Evolutionary conservation across 30 jellyfish, hydroid and myxozoan genomes (phyloP).

Genomic region (Chironex yamaguchii): DNA sequence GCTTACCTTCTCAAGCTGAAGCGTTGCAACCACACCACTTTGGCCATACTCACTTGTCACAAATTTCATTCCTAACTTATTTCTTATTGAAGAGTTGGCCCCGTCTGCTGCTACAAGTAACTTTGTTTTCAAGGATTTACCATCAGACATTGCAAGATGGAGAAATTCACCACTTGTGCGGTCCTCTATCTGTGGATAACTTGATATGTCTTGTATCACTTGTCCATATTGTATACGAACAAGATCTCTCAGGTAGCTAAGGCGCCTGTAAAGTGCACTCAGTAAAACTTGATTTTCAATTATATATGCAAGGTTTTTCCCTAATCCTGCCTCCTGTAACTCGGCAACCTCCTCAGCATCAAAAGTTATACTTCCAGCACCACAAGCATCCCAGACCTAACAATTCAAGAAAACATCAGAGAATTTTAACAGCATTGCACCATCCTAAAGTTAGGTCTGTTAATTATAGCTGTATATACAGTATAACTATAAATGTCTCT

Average conservation of each 20-base stretch:
- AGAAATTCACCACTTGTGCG: neutral
- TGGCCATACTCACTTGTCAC: slow-evolving; percentile 78
- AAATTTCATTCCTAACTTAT: slow-evolving; percentile 65
- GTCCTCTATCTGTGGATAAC: neutral
- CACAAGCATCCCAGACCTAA: slow-evolving; percentile 97
- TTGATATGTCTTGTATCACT: slow-evolving; percentile 45
- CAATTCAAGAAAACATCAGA: neutral
- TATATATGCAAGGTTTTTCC: slow-evolving; percentile 76
- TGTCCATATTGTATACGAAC: slow-evolving; percentile 58
- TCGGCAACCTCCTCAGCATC: slow-evolving; percentile 64
- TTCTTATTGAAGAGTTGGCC: slow-evolving; percentile 80
- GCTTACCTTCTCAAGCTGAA: slow-evolving; percentile 63
- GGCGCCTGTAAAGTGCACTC: slow-evolving; percentile 54
- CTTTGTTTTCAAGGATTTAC: neutral
- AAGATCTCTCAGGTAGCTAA: slow-evolving; percentile 14
- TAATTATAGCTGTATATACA: too few species aligned
- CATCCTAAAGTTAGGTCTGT: too few species aligned
- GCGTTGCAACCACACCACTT: slow-evolving; percentile 93
- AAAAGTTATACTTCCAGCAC: slow-evolving; percentile 85
- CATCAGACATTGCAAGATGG: neutral
- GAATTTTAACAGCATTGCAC: too few species aligned
- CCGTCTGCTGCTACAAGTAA: slow-evolving; percentile 95
- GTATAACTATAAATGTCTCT: too few species aligned
- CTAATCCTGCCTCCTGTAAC: slow-evolving; percentile 4
- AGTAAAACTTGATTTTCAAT: slow-evolving; percentile 81